Evolutionary conservation across 2,888 invertebrate genomes (phyloP).

Genomic region (Seladonia tumulorum): DNA sequence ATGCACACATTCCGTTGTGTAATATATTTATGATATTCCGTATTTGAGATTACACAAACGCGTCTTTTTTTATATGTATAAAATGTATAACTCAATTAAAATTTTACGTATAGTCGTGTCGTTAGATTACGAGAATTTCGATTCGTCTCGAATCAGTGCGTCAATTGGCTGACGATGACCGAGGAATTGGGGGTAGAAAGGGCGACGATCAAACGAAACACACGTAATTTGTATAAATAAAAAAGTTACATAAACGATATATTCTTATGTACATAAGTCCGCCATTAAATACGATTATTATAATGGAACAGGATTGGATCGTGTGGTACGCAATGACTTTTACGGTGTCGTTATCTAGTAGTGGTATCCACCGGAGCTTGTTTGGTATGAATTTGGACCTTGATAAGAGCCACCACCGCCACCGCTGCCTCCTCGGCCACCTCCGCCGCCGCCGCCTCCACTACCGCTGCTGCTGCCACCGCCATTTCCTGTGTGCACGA

Average conservation of each 20-base stretch:
- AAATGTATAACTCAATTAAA: background rate
- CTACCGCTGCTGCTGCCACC: slow-evolving; percentile 65
- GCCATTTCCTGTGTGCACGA: slow-evolving; percentile 53
- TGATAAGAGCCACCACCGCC: slow-evolving; percentile 72
- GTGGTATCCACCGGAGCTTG: slow-evolving; percentile 74
- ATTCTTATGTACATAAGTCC: slow-evolving; percentile 68
- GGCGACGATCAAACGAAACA: slow-evolving; percentile 41
- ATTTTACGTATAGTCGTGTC: background rate
- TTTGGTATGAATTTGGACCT: slow-evolving; percentile 77
- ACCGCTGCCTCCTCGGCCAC: slow-evolving; percentile 61
- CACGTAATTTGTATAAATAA: slow-evolving; percentile 67
- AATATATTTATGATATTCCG: background rate
- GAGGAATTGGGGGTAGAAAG: background rate
- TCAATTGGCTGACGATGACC: background rate
- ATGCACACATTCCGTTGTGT: background rate
- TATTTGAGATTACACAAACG: background rate
- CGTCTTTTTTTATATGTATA: background rate
- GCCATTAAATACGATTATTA: slow-evolving; percentile 50
- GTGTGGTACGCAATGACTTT: slow-evolving; percentile 54
- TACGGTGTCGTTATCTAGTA: slow-evolving; percentile 65
- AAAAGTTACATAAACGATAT: slow-evolving; percentile 67
- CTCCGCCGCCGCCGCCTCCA: slow-evolving; percentile 60
- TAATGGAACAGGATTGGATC: slow-evolving; percentile 56
- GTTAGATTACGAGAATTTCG: background rate
- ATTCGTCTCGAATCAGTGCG: background rate